These are phyloP conservation scores for Schizotus pectinicornis DNA, from an alignment of 2,888 invertebrate genomes.

Conservation along the genomic window DNA sequence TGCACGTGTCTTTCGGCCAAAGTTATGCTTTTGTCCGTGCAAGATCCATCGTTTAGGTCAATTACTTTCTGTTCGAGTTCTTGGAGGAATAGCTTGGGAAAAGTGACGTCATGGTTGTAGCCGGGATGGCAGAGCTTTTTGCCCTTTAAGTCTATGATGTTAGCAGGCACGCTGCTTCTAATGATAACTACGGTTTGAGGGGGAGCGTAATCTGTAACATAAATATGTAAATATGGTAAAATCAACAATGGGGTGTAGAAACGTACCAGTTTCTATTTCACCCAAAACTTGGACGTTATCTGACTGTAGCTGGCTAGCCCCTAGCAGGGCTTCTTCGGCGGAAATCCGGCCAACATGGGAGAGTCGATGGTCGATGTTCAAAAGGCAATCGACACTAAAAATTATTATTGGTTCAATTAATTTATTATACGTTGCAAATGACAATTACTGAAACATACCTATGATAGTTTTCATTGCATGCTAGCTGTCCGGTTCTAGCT, in stretches of 20 bases:
- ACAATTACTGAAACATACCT: constrained; percentile 34
- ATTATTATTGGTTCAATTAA: constrained; percentile 52
- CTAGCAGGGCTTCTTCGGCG: constrained; percentile 67
- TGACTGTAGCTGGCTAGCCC: constrained; percentile 57
- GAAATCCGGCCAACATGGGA: constrained; percentile 67
- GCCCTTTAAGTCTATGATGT: constrained; percentile 60
- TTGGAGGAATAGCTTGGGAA: constrained; percentile 68
- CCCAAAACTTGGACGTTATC: constrained; percentile 60
- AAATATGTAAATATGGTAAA: constrained; percentile 5
- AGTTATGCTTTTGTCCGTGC: constrained; percentile 49
- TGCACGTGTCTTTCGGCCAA: constrained; percentile 67
- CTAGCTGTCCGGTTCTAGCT: constrained; percentile 35
- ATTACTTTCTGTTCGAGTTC: constrained; percentile 61
- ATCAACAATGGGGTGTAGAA: constrained; percentile 8
- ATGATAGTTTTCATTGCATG: constrained; percentile 35
- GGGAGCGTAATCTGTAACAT: constrained; percentile 42
- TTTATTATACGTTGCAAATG: constrained; percentile 60
- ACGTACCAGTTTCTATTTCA: constrained; percentile 50
- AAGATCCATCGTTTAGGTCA: constrained; percentile 36
- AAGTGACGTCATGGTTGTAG: constrained; percentile 61
- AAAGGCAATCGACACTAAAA: constrained; percentile 67
- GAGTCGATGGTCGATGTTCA: constrained; percentile 60
- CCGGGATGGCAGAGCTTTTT: constrained; percentile 72
- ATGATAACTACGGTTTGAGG: constrained; percentile 70
- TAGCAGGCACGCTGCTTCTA: constrained; percentile 57